Base-by-base conservation (phyloP, 2,797 vertebrate genomes). In the Agapornis canus region DNA sequence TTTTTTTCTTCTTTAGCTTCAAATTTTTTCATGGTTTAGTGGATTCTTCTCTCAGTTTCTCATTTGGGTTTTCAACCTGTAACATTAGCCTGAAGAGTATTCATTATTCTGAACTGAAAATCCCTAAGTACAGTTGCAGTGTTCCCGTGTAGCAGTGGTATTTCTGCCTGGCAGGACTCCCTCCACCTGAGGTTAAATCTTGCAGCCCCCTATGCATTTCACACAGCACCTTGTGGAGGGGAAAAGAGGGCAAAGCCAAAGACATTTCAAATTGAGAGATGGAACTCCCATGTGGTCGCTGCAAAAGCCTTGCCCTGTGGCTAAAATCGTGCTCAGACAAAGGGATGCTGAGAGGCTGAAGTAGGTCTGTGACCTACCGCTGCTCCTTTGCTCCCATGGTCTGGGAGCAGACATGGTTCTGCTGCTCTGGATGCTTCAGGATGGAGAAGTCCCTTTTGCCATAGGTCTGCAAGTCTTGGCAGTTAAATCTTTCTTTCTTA, bases 31-130 rank as follows among this genome's bases (percentile, higher is more conserved):
- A 72, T 92, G 48, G 42, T 86, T 94, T 72, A 29, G 39, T 94
- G 22, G 22, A 29, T 96, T 96, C 83, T 89, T 89, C 82, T 92
- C 84, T 65, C 64, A 45, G 54, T 14, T 94, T 95, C 88, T 68
- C 18, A 66, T 82, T 61, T 68, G 95, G 89, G 65, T 88, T 85
- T 96, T 93, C 81, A 88, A 40, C 77, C 70, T 29, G 5, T 51
- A 79, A 68, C 77, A n/a, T 89, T 90, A 70, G 35, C 29, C n/a
- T 95, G 52, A 82, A 87, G 54, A 65, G 47, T 93, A 86, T 48
- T 83, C 35, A 83, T 95, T 94, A 57, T 5, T 89, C 60, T 80
- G n/a, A 91, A 84, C 37, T 84, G 69, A 91, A 87, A 86, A 76
- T 54, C 78, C 68, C 31, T 47, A 21, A 37, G 37, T 69, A 45